These are phyloP conservation scores for Ochotona princeps DNA, from an alignment of 2,113 vertebrate species.

Conservation along the genomic window DNA sequence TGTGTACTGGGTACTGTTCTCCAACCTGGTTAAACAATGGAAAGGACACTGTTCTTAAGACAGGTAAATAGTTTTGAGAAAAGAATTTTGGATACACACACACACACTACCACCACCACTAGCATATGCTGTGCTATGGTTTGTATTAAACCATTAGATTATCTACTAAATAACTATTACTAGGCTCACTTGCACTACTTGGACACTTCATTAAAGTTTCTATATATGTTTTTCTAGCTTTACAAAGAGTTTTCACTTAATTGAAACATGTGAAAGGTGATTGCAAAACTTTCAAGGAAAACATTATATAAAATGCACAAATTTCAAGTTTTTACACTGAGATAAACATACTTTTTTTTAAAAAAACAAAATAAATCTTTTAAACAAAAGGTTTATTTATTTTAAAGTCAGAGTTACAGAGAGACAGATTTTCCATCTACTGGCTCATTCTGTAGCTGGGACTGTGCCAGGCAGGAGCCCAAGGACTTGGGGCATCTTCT, in stretches of 20 bases:
- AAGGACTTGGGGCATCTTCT: too few species aligned
- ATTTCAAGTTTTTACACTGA: too few species aligned
- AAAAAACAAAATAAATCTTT: too few species aligned
- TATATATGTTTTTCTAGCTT: background rate
- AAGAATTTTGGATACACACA: background rate
- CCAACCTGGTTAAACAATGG: background rate
- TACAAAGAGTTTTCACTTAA: background rate
- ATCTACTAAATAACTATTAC: conserved; percentile 22
- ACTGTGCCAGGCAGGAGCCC: too few species aligned
- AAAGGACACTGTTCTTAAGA: background rate
- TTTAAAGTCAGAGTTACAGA: too few species aligned
- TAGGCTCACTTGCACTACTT: background rate
- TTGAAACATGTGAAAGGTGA: background rate
- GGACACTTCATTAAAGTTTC: conserved; percentile 11
- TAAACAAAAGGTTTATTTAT: too few species aligned
- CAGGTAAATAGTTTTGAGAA: background rate
- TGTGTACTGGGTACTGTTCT: background rate
- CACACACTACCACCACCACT: background rate
- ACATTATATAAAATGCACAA: too few species aligned
- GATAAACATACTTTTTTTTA: too few species aligned
- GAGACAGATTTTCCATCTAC: too few species aligned
- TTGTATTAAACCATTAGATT: background rate
- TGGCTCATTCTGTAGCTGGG: too few species aligned
- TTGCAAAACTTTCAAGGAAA: too few species aligned
- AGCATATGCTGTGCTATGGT: background rate